Evolutionary conservation across 2,888 invertebrate species (phyloP), one percentile per base, ranked within the genome.

Genomic region (Rhagium mordax): DNA sequence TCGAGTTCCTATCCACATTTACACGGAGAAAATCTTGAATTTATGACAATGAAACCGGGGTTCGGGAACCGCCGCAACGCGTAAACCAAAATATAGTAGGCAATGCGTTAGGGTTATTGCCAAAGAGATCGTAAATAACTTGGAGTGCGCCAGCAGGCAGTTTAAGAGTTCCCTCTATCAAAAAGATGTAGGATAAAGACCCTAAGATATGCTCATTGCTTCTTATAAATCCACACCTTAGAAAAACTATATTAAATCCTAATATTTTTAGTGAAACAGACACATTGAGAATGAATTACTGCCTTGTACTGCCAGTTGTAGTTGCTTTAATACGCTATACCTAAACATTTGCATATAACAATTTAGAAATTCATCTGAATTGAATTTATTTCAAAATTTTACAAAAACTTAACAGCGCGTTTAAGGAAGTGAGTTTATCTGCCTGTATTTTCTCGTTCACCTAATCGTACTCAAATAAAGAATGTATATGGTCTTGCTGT

Each of bases 31-130:
- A 76, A 74, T 74, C 75, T 76, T 27, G 62, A 71, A 76, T 76
- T 76, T 76, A 76, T 67, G 75, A 74, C 62, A 67, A 69, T 65
- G 64, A 75, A 69, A 73, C 51, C 51, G 69, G 67, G 55, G 18
- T 49, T 51, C 47, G 41, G 69, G 71, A 70, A 57, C 67, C 67
- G 62, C 71, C 71, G 71, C 67, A 69, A 65, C 60, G 71, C 66
- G 71, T 53, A 71, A 65, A 67, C 75, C 69, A 70, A 76, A 76
- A 76, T 76, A 69, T 75, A 73, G 69, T 73, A 66, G 69, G 72
- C 75, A 57, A 76, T 76, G 75, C 71, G 69, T 76, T 76, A 71
- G 75, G 73, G 71, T 74, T 76, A 74, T 74, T 74, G 74, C 71
- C 75, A 61, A 71, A 59, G 68, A 62, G 70, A 59, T 71, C 71